Percentiles rank a stretch among this genome's conserved stretches.
phyloP scores from a whole-genome alignment of 2,113 vertebrate genomes.

The Protobothrops mucrosquamatus region DNA sequence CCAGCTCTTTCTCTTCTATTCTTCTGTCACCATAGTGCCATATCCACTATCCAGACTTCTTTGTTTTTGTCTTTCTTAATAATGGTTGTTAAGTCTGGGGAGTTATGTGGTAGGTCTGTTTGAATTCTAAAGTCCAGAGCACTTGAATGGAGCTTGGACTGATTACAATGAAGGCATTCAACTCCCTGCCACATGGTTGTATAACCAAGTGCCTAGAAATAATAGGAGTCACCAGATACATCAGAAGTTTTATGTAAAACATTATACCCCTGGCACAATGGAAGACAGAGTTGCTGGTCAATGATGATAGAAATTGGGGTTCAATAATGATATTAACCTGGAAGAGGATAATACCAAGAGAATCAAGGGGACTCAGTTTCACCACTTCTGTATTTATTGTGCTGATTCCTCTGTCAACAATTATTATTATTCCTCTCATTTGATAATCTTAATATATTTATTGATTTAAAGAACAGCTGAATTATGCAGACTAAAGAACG shows the following conservation, averaged over 20 bases:
- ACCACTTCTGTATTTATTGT: background rate
- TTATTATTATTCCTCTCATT: background rate
- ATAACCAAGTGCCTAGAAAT: background rate
- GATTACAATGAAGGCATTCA: background rate
- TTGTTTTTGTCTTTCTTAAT: background rate
- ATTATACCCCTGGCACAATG: background rate
- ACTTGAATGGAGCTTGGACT: background rate
- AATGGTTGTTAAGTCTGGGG: background rate
- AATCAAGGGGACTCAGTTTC: background rate
- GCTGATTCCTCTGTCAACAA: background rate
- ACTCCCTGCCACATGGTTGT: background rate
- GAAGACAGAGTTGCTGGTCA: background rate
- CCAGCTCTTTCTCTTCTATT: background rate
- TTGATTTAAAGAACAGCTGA: background rate
- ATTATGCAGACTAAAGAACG: background rate
- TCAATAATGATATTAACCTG: background rate
- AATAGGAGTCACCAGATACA: background rate
- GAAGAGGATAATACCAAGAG: background rate
- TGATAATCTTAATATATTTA: background rate
- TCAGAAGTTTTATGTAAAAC: background rate
- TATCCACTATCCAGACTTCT: background rate
- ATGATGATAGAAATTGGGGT: background rate
- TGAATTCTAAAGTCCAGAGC: background rate
- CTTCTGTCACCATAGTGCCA: background rate
- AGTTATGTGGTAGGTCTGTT: background rate